Percentiles rank a stretch among this genome's conserved stretches.
Evolutionary conservation across 2,888 invertebrate genomes (phyloP).

Genomic region (Microplitis manilae): DNA sequence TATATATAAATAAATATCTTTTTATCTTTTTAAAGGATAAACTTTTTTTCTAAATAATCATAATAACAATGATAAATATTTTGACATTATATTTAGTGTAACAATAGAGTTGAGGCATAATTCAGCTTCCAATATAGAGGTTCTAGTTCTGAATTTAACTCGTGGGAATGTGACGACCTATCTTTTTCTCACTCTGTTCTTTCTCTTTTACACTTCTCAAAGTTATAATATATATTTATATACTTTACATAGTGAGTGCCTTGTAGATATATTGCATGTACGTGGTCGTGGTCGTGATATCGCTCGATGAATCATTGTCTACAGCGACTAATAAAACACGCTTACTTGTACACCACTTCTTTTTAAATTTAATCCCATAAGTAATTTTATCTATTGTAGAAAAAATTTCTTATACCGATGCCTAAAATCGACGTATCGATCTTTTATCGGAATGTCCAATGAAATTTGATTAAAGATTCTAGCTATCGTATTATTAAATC

Average conservation of each 20-base stretch:
- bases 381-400: too few relatives aligned
- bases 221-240: background rate
- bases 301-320: conserved; percentile 37
- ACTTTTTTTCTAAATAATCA: too few relatives aligned
- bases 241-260: background rate
- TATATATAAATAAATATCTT: too few relatives aligned
- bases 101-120: background rate
- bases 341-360: conserved; percentile 19
- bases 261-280: background rate
- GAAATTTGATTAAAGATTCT: too few relatives aligned
- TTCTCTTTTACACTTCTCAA: background rate
- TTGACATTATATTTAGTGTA: too few relatives aligned
- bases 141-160: conserved; percentile 25
- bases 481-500: too few relatives aligned
- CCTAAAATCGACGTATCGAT: too few relatives aligned
- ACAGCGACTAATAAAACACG: conserved; percentile 25
- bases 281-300: conserved; percentile 33
- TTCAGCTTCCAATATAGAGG: conserved; percentile 3
- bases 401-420: too few relatives aligned
- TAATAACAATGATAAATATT: too few relatives aligned
- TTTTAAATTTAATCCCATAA: background rate
- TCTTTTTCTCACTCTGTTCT: conserved; percentile 14
- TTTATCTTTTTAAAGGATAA: too few relatives aligned
- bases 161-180: conserved; percentile 42
- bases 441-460: too few relatives aligned